Conservation (phyloP, 2,797 vertebrate genomes). For the Alcedo atthis region DNA sequence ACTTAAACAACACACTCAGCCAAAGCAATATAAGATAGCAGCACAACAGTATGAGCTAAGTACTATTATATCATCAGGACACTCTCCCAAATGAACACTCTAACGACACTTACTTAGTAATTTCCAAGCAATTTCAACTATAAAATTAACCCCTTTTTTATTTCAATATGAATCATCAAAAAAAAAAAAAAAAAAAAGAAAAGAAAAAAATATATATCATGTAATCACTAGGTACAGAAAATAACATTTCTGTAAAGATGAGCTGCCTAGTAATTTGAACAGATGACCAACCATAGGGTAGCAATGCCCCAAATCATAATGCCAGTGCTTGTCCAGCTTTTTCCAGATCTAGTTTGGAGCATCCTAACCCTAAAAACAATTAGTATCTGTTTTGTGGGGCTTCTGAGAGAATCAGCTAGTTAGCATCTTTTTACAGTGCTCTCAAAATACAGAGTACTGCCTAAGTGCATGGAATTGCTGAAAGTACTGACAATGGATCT, state of each 20-base stretch:
- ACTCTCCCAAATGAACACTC: background rate
- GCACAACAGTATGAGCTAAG: background rate
- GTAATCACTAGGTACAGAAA: background rate
- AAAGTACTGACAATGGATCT: background rate
- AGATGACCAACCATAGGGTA: background rate
- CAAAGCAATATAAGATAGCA: background rate
- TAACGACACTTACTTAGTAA: background rate
- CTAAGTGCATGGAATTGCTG: background rate
- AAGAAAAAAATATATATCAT: background rate
- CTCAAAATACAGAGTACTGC: background rate
- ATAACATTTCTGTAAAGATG: background rate
- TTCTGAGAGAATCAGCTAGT: background rate
- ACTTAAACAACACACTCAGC: background rate
- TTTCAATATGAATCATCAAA: background rate
- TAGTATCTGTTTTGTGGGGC: background rate
- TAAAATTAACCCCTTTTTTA: background rate
- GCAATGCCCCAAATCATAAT: background rate
- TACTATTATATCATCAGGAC: constrained; percentile 8
- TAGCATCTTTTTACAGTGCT: background rate
- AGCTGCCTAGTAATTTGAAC: background rate
- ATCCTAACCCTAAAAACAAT: background rate
- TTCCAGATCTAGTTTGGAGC: background rate
- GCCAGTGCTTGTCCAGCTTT: background rate
- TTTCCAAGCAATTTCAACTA: background rate
- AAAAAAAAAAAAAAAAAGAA: background rate